Base-by-base conservation (phyloP, 1,140 invertebrate genomes). In the Mylabris phalerata region DNA sequence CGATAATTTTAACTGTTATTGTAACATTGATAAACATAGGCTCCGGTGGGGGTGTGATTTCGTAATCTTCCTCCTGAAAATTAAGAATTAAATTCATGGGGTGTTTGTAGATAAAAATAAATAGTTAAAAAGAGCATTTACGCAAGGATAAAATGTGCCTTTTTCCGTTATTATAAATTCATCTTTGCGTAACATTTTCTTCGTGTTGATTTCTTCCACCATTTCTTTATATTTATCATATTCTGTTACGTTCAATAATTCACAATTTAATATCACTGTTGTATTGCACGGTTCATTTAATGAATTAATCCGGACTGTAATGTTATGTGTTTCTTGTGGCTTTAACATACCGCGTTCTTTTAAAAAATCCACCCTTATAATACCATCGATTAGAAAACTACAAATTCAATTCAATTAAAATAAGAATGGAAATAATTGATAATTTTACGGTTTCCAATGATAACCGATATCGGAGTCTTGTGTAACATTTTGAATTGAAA, bases 401-500 rank as follows among this genome's bases (percentile, higher is more conserved):
- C 43, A 46, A 40, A 42, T 54, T 52, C 2, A 4, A 42, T 7
- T 40, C 6, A 10, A 7, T 40, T 40, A 42, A 10, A 5, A 42
- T 1, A n/a, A 42, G 4, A n/a, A 4, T 46, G n/a, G 9, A 9
- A 46, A 46, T 32, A 9, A 27, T 48, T 39, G 39, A 13, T 42
- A 51, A 32, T 32, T 49, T 26, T 26, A 63, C 62, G 32, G 13
- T 50, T 50, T 27, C 58, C 58, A 63, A 4, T 26, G 39, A 54
- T 67, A 70, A 10, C 63, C 57, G 4, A 70, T 58, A 9, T 60
- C 44, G 13, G 27, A 32, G 44, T 64, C 47, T 46, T 57, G 48
- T 0, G 65, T 58, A 9, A 62, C 42, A 45, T 69, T 69, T 41
- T 40, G 58, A 7, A 69, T 66, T 40, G 62, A 67, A n/a, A 69